phyloP scores from a whole-genome alignment of 2,888 invertebrate species.

The Ophioninae sp. region DNA sequence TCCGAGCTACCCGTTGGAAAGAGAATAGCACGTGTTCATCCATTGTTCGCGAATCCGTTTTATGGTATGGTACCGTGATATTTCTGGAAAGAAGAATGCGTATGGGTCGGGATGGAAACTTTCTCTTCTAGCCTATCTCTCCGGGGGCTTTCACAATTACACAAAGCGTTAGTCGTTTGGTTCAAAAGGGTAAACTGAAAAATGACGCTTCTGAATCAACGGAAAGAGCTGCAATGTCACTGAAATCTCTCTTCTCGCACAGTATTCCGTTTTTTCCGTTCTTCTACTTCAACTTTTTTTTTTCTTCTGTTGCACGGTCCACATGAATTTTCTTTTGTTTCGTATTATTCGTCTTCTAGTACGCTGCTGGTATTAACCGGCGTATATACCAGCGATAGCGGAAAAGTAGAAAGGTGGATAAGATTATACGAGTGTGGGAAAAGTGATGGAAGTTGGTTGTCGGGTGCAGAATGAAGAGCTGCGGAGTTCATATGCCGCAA shows the following conservation, averaged over 20 bases:
- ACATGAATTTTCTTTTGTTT: neutral
- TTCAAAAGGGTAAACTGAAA: conserved; percentile 8
- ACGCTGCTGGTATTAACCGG: neutral
- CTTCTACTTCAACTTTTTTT: neutral
- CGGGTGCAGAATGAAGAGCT: neutral
- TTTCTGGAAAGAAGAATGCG: neutral
- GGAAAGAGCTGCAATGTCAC: conserved; percentile 21
- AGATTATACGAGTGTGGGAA: neutral
- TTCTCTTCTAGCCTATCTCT: neutral
- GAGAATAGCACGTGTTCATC: neutral
- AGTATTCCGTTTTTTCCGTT: neutral
- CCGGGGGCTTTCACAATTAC: neutral
- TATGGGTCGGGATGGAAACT: neutral
- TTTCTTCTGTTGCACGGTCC: neutral
- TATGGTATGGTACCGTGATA: neutral
- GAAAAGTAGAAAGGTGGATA: neutral
- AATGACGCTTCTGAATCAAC: conserved; percentile 22
- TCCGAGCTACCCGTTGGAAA: neutral
- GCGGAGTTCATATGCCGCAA: conserved; percentile 20
- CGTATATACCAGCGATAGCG: neutral
- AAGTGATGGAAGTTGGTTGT: neutral
- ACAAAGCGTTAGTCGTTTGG: conserved; percentile 9
- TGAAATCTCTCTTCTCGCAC: neutral
- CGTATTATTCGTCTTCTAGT: neutral
- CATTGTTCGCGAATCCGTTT: neutral